Conservation (phyloP, 2,888 invertebrate species). For the Netelia inedita region DNA sequence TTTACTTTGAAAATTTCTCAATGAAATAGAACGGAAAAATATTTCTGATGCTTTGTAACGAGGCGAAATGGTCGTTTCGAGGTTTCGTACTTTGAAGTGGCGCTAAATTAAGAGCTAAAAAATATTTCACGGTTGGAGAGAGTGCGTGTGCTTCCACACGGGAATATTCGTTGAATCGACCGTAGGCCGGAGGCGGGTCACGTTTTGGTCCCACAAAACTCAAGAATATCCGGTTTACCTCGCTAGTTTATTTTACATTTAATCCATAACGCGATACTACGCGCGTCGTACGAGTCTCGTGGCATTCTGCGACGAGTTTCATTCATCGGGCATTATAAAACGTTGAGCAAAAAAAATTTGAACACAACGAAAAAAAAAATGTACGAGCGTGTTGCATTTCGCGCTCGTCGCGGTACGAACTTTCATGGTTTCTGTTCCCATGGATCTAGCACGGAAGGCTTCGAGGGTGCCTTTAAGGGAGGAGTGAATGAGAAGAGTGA, state of each 20-base stretch:
- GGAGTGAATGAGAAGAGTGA: constrained; percentile 21
- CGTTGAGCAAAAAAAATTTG: constrained; percentile 6
- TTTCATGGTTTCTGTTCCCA: constrained; percentile 78
- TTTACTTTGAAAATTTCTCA: no score
- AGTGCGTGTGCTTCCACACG: neutral
- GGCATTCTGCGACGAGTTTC: constrained; percentile 55
- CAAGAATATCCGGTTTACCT: constrained; percentile 82
- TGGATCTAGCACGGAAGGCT: constrained; percentile 36
- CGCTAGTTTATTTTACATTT: constrained; percentile 77
- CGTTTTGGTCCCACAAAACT: constrained; percentile 63
- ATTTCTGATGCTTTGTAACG: neutral
- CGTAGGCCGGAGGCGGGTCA: constrained; percentile 57
- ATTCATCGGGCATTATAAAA: constrained; percentile 53
- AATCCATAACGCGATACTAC: constrained; percentile 51
- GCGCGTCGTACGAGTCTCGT: constrained; percentile 9
- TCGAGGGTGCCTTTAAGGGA: neutral
- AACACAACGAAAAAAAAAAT: constrained; percentile 16
- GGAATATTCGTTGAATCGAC: constrained; percentile 38
- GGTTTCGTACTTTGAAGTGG: neutral
- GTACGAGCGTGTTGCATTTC: constrained; percentile 70
- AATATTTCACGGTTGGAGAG: constrained; percentile 47
- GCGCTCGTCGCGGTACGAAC: constrained; percentile 67
- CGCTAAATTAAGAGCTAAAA: constrained; percentile 23
- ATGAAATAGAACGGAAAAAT: no score
- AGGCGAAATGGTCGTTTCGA: neutral